These are phyloP conservation scores for Bradypus variegatus DNA, from an alignment of 2,797 vertebrate genomes.

Conservation along the genomic window DNA sequence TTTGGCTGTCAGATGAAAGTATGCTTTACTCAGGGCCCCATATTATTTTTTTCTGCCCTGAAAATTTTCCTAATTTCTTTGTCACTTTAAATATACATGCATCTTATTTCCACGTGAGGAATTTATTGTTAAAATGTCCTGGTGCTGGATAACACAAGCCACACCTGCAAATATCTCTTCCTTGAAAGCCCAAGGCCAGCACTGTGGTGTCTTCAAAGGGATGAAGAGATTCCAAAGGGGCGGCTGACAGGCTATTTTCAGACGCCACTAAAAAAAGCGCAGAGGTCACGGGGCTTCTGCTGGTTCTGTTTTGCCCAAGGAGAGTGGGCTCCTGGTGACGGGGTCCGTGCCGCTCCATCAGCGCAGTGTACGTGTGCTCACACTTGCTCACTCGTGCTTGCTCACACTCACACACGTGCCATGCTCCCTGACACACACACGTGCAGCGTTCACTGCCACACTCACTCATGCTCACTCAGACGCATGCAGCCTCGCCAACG, in stretches of 20 bases:
- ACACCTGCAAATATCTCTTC: too few species aligned
- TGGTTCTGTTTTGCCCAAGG: too few species aligned
- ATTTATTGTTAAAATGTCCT: neutral
- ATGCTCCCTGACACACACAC: too few species aligned
- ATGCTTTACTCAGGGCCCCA: neutral
- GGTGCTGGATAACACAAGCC: neutral
- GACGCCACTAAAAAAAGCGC: neutral
- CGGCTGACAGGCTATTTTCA: neutral
- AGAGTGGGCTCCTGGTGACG: neutral
- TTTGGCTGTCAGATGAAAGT: neutral
- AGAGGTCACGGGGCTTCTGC: neutral
- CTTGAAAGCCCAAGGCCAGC: neutral
- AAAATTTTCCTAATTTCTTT: too few species aligned
- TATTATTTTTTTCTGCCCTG: neutral
- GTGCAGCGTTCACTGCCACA: neutral
- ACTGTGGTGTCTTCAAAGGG: too few species aligned
- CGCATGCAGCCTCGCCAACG: too few species aligned
- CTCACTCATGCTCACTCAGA: neutral
- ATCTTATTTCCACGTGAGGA: neutral
- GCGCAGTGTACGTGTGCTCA: accelerated
- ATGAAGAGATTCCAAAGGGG: neutral
- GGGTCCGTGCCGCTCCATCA: neutral
- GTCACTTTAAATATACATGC: too few species aligned
- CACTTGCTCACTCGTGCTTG: neutral
- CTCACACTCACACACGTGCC: neutral